Conservation (phyloP, 2,888 invertebrate genomes). For the Gandaritis pyraliata region DNA sequence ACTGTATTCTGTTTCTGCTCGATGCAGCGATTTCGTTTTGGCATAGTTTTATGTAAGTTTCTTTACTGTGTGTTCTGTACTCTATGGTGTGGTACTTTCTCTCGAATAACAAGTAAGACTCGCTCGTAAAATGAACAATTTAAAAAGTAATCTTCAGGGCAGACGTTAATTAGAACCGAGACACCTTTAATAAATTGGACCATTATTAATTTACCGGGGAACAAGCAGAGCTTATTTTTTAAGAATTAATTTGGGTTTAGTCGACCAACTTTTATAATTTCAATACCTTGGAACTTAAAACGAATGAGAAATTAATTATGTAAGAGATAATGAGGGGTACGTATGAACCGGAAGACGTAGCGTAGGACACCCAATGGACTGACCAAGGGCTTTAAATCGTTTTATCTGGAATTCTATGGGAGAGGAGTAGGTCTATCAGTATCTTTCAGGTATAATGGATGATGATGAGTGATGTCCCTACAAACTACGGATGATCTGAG, state of each 20-base stretch:
- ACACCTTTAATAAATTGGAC: constrained; percentile 51
- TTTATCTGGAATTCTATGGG: too few species aligned
- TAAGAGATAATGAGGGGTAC: not conserved
- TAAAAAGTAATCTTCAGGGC: constrained; percentile 42
- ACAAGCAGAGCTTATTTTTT: constrained; percentile 36
- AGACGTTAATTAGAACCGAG: constrained; percentile 46
- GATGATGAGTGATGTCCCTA: too few species aligned
- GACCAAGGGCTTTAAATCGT: too few species aligned
- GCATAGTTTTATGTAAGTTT: constrained; percentile 1
- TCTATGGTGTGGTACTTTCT: constrained; percentile 15
- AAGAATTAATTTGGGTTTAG: constrained; percentile 41
- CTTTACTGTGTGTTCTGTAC: not conserved
- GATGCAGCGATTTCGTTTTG: not conserved
- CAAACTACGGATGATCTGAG: too few species aligned
- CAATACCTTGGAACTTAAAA: constrained; percentile 10
- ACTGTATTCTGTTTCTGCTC: too few species aligned
- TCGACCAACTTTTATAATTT: constrained; percentile 30
- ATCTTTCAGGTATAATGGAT: too few species aligned
- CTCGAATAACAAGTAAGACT: constrained; percentile 33
- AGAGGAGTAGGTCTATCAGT: too few species aligned
- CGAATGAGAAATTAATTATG: constrained; percentile 10
- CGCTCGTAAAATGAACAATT: constrained; percentile 42
- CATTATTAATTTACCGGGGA: constrained; percentile 49
- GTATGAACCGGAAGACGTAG: too few species aligned
- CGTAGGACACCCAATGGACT: too few species aligned